These are phyloP conservation scores for Sporophila hypoxantha DNA, from an alignment of 2,113 vertebrate species.

Conservation along the genomic window DNA sequence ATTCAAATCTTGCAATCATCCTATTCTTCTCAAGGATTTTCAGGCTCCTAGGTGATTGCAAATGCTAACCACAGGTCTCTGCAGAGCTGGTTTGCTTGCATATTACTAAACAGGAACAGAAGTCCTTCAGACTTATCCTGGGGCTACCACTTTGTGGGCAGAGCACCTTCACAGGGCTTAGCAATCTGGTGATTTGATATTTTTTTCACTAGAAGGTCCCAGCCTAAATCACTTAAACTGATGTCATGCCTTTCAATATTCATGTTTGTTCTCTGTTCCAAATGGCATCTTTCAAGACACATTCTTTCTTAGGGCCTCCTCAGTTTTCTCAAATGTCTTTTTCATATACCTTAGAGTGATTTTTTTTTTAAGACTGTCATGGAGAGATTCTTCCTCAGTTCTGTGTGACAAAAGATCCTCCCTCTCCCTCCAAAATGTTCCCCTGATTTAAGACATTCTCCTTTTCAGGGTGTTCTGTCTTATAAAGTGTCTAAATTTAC, in stretches of 20 bases:
- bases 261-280: neutral
- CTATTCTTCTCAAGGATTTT: neutral
- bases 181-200: neutral
- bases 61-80: neutral
- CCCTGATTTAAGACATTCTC: neutral
- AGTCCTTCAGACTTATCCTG: neutral
- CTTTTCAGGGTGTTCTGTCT: neutral
- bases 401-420: neutral
- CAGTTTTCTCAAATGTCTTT: neutral
- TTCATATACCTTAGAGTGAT: neutral
- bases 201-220: neutral
- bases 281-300: neutral
- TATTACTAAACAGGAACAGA: neutral
- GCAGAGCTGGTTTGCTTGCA: neutral
- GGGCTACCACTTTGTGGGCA: neutral
- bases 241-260: neutral
- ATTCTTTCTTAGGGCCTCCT: neutral
- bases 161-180: neutral
- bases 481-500: neutral
- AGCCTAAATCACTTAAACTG: neutral
- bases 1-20: neutral
- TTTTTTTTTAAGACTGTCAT: neutral
- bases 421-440: neutral
- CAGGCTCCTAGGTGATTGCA: neutral
- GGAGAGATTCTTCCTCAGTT: neutral